Evolutionary conservation across 1,140 invertebrate species (phyloP).

Genomic region (Drosophila parvula): DNA sequence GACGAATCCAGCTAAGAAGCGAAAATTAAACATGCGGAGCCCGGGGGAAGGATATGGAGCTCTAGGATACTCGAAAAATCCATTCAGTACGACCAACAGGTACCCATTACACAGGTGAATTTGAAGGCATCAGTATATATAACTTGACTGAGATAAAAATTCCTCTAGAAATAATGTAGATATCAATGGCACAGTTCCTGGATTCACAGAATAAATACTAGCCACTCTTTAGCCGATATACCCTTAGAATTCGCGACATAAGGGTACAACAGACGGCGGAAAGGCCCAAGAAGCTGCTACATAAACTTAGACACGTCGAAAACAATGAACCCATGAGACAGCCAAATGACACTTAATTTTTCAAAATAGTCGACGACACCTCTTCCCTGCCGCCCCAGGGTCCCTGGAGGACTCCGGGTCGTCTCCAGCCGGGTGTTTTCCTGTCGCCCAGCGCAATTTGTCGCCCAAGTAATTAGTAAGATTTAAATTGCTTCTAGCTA

Average conservation of each 20-base stretch:
- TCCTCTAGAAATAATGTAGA: not conserved
- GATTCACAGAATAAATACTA: too few relatives aligned
- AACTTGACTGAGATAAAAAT: not conserved
- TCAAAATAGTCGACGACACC: conserved; percentile 68
- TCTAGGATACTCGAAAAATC: not conserved
- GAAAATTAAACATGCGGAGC: conserved; percentile 57
- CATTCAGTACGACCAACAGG: not conserved
- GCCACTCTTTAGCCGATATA: not conserved
- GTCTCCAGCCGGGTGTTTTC: conserved; percentile 30
- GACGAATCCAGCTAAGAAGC: conserved; percentile 12
- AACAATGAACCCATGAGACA: conserved; percentile 74
- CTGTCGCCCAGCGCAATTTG: conserved; percentile 72
- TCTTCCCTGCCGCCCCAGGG: conserved; percentile 18
- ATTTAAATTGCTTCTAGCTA: conserved; percentile 82
- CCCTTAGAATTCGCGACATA: not conserved
- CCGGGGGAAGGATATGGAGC: conserved; percentile 19
- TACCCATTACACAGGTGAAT: not conserved
- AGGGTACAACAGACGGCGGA: not conserved
- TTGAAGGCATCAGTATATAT: not conserved
- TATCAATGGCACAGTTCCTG: too few relatives aligned
- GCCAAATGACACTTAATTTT: conserved; percentile 77
- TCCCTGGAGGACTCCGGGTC: conserved; percentile 3
- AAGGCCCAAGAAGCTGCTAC: conserved; percentile 14
- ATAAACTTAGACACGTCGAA: conserved; percentile 32
- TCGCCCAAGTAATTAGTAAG: conserved; percentile 84